phyloP scores from a whole-genome alignment of 2,113 vertebrate genomes.

The Catharus fuscescens region DNA sequence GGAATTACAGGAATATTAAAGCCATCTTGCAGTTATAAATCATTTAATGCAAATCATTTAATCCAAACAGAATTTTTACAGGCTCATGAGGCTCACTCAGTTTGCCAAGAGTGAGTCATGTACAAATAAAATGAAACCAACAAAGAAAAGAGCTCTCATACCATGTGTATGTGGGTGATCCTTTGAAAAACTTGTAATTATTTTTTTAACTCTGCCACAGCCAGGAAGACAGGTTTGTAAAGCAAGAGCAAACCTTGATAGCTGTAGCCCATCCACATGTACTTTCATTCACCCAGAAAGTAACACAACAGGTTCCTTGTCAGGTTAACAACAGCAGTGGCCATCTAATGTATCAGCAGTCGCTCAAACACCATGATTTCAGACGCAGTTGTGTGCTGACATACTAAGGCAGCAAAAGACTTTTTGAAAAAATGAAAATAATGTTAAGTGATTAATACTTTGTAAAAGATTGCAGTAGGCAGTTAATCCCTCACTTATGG shows the following conservation, averaged over 20 bases:
- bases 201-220: constrained; percentile 55
- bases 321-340: accelerated
- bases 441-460: constrained; percentile 50
- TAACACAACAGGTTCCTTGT: not conserved
- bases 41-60: constrained; percentile 67
- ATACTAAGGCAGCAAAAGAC: not conserved
- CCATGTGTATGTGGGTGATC: constrained; percentile 67
- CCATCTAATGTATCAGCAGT: not conserved
- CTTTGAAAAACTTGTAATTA: constrained; percentile 62
- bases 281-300: not conserved
- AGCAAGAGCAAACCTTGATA: not conserved
- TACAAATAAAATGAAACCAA: constrained; percentile 70
- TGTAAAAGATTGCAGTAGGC: constrained; percentile 51
- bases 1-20: constrained; percentile 64
- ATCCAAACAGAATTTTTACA: constrained; percentile 64
- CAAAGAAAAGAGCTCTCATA: constrained; percentile 68
- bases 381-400: not conserved
- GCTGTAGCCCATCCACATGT: not conserved
- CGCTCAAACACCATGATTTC: not conserved
- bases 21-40: constrained; percentile 54
- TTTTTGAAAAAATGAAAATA: constrained; percentile 17
- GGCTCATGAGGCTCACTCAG: constrained; percentile 67
- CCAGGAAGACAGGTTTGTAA: constrained; percentile 46
- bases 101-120: constrained; percentile 73
- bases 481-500: constrained; percentile 51